Evolutionary conservation across 2,797 vertebrate genomes (phyloP), one percentile per base, ranked within the genome.

Genomic region (Syngnathus rostellatus): DNA sequence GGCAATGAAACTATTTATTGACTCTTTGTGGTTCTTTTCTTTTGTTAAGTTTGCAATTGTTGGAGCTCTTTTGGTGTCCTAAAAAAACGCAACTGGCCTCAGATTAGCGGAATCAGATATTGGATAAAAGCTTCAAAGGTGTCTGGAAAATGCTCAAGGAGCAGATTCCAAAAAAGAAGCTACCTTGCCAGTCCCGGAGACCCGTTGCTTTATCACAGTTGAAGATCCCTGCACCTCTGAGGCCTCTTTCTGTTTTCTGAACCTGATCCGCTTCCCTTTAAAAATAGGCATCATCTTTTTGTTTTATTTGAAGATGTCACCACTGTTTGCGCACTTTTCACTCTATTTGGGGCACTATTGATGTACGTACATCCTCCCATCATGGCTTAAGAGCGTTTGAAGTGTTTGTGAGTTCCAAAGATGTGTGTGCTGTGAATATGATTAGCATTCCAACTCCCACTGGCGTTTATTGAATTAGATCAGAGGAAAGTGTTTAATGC

Each of bases 401-500:
- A 77, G 79, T 86, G 81, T 87, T 86, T 83, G 83, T 83, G 77
- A 74, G 46, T 81, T 86, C 77, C 80, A 81, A 84, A 83, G 85
- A 85, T 68, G 76, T 70, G 76, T 23, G 7, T 53, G 67, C 65
- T 72, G 67, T 78, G 74, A 83, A 82, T 86, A 82, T 83, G 78
- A 87, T 86, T 85, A 17, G 25, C 38, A 89, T 83, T 85, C 72
- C 78, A 81, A 86, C 79, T 84, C 86, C 87, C 81, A 69, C 79
- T 77, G 78, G 81, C 80, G 73, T 85, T 82, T 86, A 88, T 88
- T 86, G 87, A 89, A 86, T 86, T 82, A 82, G 83, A 86, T 89
- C 78, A 84, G 76, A 85, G 78, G 78, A 64, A 85, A 83, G 79
- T 83, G 80, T 82, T 87, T 84, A 84, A 88, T 81, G 63, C 81